Conservation (phyloP, 2,797 vertebrate species). For the Iguana delicatissima region DNA sequence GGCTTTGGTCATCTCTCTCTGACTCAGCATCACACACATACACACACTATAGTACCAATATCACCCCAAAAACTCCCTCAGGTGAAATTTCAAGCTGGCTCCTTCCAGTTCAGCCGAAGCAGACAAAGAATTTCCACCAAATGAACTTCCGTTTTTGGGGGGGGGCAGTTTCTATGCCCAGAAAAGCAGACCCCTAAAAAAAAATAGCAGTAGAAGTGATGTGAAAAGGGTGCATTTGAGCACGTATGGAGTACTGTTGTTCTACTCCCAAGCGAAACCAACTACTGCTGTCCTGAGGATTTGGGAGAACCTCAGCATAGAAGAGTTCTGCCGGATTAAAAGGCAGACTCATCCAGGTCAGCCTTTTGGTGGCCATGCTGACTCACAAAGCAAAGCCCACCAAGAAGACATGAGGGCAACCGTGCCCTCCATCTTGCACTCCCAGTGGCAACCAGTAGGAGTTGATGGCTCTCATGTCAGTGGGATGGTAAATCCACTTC, state of each 20-base stretch:
- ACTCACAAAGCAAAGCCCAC: background rate
- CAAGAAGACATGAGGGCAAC: too few species aligned
- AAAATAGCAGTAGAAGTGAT: too few species aligned
- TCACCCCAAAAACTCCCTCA: background rate
- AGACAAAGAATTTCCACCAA: background rate
- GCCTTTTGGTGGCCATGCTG: background rate
- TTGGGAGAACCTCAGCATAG: background rate
- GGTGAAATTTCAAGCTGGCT: background rate
- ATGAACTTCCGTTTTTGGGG: too few species aligned
- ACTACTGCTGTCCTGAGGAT: too few species aligned
- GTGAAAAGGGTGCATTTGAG: background rate
- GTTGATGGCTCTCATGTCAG: too few species aligned
- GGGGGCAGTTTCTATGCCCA: background rate
- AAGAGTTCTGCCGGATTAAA: background rate
- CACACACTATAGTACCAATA: too few species aligned
- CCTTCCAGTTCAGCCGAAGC: background rate
- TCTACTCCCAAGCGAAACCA: background rate
- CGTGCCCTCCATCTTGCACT: too few species aligned
- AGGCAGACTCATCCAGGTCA: background rate
- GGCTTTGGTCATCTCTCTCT: background rate
- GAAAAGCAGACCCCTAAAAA: background rate
- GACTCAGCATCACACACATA: slow-evolving; percentile 21
- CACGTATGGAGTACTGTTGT: background rate
- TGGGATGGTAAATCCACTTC: too few species aligned
- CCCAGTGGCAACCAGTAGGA: too few species aligned